Base-by-base conservation (phyloP, 2,113 vertebrate species). In the Pedionomus torquatus region DNA sequence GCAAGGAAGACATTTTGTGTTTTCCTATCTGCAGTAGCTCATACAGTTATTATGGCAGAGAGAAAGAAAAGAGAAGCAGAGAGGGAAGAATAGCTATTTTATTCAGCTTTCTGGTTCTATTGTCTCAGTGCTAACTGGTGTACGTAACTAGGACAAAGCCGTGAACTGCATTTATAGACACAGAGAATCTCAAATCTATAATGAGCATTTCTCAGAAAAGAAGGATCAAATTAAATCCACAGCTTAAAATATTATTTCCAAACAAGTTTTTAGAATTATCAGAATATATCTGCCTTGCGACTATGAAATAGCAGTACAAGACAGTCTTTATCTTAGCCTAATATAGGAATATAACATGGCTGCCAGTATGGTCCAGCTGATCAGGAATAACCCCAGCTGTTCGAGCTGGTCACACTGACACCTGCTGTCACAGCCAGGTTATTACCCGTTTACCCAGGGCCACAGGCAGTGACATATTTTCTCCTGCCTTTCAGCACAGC, bases 91-190 rank as follows among this genome's bases (percentile, higher is more conserved):
- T 3, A 86, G 44, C 15, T 69, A 8, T n/a, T 88, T 89, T 66
- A 70, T 84, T 66, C 68, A 89, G 68, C 31, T 70, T 71, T 72
- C 55, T 78, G 16, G 5, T 81, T 88, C 44, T 92, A 15, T 94
- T 57, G 11, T 85, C 43, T 87, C 72, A 61, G 25, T 51, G 66
- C 17, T 92, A 83, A 68, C 52, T 44, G 33, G 35, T 81, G 19
- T 81, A 87, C 83, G 63, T 25, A 90, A 77, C 54, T 78, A 28
- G 17, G n/a, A 85, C 5, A 6, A 95, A 93, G 70, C 52, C 85
- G 57, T 64, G 70, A 93, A 78, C 30, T 85, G 58, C 79, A 88
- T 90, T 90, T 90, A 64, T 83, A 91, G 75, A 51, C 23, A 51
- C 15, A 37, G 35, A 93, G 35, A 64, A 68, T 74, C 71, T 94